Base-by-base conservation (phyloP, 2,113 vertebrate genomes). In the Pelvicachromis taeniatus region DNA sequence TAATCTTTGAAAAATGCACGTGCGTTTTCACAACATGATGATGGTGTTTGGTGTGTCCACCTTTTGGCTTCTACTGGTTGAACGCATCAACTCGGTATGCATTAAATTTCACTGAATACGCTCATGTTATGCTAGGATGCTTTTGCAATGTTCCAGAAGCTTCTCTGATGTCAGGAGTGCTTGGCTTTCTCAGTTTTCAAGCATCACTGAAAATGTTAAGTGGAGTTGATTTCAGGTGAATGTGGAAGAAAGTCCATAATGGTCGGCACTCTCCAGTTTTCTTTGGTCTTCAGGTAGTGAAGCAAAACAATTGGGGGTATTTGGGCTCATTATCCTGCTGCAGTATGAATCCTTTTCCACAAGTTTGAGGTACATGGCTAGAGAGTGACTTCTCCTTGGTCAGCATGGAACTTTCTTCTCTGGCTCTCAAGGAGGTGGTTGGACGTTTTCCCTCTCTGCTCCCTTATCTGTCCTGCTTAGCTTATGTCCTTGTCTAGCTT, bases 41-140 rank as follows among this genome's bases (percentile, higher is more conserved):
- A 16, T 45, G n/a, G 63, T 16, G 12, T 26, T 38, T 40, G 17
- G 23, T 35, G 6, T 7, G 14, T 45, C 65, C 40, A 29, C 21
- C 5, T 73, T 73, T 29, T 73, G 14, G 65, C 40, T 70, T 26
- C 21, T 26, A 70, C 40, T 48, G 40, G 5, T 16, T 70, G 40
- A 48, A 17, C 45, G 40, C 40, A 70, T 48, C 40, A 17, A 26
- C 1, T 0, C 3, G 40, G 23, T 16, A 48, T 6, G 14, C 13
- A 4, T 26, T 70, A 1, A 9, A 17, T 26, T 26, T 16, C 38
- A 29, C 14, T 26, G 40, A 45, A 29, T 29, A 26, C 2, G 0
- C 42, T 26, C 21, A 1, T 48, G 40, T 45, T 48, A 29, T 2
- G 2, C 38, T 45, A 17, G 65, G 13, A 45, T 48, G 16, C 0